Evolutionary conservation across 2,888 invertebrate genomes (phyloP).

Genomic region (Synanthedon formicaeformis): DNA sequence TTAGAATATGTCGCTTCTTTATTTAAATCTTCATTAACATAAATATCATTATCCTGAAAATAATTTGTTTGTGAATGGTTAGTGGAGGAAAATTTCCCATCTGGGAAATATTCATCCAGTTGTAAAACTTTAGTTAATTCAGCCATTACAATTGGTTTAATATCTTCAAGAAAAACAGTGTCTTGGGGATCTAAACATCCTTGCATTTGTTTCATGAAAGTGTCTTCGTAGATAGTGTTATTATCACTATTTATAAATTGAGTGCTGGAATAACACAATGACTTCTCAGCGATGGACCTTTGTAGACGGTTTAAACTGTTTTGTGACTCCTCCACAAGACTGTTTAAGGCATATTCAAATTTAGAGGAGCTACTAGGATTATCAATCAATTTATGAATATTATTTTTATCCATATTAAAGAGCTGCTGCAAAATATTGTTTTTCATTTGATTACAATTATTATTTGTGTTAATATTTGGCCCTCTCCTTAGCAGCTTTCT

Average conservation of each 20-base stretch:
- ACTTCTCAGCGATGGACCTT: slow-evolving; percentile 59
- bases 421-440: slow-evolving; percentile 61
- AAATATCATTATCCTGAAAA: slow-evolving; percentile 11
- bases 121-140: slow-evolving; percentile 70
- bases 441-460: slow-evolving; percentile 59
- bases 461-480: slow-evolving; percentile 34
- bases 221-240: slow-evolving; percentile 75
- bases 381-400: slow-evolving; percentile 60
- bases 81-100: neutral
- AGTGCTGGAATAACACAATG: slow-evolving; percentile 43
- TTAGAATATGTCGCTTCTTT: neutral
- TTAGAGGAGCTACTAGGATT: slow-evolving; percentile 63
- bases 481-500: slow-evolving; percentile 30
- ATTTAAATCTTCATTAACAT: slow-evolving; percentile 13
- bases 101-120: slow-evolving; percentile 26
- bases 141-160: slow-evolving; percentile 71
- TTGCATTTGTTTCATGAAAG: slow-evolving; percentile 79
- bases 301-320: slow-evolving; percentile 56
- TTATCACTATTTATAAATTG: slow-evolving; percentile 73
- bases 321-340: slow-evolving; percentile 61
- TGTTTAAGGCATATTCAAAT: slow-evolving; percentile 63
- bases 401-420: slow-evolving; percentile 64
- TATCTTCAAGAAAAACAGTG: slow-evolving; percentile 65
- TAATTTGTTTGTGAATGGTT: slow-evolving; percentile 6
- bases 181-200: slow-evolving; percentile 71